Percentiles rank a stretch among this genome's conserved stretches.
Conservation (phyloP, 2,888 invertebrate genomes). For the Oscheius sp. region DNA sequence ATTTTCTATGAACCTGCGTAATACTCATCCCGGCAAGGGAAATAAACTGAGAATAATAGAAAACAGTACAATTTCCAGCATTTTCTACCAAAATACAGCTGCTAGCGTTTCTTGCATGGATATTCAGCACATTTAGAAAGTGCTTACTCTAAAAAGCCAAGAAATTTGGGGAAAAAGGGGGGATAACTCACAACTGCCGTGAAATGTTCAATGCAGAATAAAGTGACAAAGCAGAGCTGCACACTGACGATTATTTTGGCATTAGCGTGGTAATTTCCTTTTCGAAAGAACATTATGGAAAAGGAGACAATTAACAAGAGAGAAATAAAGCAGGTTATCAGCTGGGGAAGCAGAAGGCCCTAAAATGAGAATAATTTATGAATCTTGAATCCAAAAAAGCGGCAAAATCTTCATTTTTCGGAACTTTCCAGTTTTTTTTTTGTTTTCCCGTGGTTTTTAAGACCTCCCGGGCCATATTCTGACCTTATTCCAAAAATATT, state of each 20-base stretch:
- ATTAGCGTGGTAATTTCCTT: constrained; percentile 18
- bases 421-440: no score
- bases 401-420: no score
- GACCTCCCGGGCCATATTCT: no score
- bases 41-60: constrained; percentile 17
- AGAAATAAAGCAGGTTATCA: constrained; percentile 9
- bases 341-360: constrained; percentile 9
- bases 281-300: neutral
- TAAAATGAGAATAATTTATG: neutral
- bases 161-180: neutral
- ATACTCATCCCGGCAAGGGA: constrained; percentile 13
- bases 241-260: constrained; percentile 15
- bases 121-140: constrained; percentile 13
- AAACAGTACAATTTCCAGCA: neutral
- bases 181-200: neutral
- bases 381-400: no score
- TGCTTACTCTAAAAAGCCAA: constrained; percentile 1
- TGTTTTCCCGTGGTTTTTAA: no score
- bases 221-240: constrained; percentile 9
- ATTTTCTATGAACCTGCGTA: neutral
- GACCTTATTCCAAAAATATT: no score
- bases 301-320: constrained; percentile 15
- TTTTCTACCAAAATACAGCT: constrained; percentile 12
- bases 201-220: constrained; percentile 15
- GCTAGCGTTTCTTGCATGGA: no score